A percentile compares a stretch with the other conserved stretches of the same genome.
Conservation (phyloP, 2,113 vertebrate genomes). For the Phycodurus eques region DNA sequence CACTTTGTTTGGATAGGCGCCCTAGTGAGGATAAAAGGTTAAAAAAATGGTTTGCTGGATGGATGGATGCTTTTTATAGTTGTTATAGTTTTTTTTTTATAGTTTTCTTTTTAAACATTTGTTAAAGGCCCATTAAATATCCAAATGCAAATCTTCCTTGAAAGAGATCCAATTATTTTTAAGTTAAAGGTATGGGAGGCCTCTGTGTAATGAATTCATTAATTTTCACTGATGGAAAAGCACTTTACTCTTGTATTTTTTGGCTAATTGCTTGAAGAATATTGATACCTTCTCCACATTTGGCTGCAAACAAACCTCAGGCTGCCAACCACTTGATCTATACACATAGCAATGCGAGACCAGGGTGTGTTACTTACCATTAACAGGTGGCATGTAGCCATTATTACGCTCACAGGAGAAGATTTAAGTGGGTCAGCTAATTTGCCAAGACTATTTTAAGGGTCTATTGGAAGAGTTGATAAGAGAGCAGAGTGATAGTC, state of each 20-base stretch:
- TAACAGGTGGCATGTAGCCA: slow-evolving; percentile 11
- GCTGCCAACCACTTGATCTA: slow-evolving; percentile 25
- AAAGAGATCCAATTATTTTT: not conserved
- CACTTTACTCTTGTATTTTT: slow-evolving; percentile 3
- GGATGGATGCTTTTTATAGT: not conserved
- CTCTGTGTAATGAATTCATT: slow-evolving; percentile 7
- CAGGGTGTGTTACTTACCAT: slow-evolving; percentile 17
- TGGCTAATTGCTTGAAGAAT: slow-evolving; percentile 16
- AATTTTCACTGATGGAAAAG: slow-evolving; percentile 7
- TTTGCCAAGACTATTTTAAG: slow-evolving; percentile 23
- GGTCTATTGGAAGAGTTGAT: slow-evolving; percentile 13
- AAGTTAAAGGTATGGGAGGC: not conserved
- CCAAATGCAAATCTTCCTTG: not conserved
- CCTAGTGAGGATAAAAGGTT: too few relatives aligned
- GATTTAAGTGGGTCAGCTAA: slow-evolving; percentile 20
- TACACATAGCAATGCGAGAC: slow-evolving; percentile 2
- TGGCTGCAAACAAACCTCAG: slow-evolving; percentile 5
- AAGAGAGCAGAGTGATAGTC: slow-evolving; percentile 14
- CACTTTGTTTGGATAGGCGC: not conserved
- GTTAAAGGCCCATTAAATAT: not conserved
- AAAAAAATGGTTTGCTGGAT: too few relatives aligned
- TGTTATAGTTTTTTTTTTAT: slow-evolving; percentile 1
- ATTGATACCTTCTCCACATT: slow-evolving; percentile 10
- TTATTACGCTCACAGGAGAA: slow-evolving; percentile 18
- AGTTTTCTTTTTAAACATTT: not conserved